Evolutionary conservation across 2,797 vertebrate genomes (phyloP).

Genomic region (Mormyrops boulengeri): DNA sequence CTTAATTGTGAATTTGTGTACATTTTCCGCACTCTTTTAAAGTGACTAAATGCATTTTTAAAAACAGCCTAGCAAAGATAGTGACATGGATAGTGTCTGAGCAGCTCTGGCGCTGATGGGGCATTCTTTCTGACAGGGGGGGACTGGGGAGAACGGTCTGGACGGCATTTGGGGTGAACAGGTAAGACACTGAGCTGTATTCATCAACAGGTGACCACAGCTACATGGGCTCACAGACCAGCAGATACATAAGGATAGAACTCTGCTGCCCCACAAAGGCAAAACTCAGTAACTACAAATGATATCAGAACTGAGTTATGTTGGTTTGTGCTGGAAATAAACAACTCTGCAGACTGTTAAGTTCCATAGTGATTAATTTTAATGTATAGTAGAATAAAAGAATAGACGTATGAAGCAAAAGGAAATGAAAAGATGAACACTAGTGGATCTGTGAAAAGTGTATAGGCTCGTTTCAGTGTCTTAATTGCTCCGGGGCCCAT

Average conservation of each 20-base stretch:
- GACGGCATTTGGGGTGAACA: slow-evolving; percentile 70
- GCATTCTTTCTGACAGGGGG: slow-evolving; percentile 56
- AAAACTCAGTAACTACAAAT: neutral
- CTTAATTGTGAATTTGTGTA: neutral
- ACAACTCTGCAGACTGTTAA: neutral
- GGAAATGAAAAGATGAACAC: neutral
- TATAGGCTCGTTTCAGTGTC: neutral
- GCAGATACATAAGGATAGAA: neutral
- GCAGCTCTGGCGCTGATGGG: neutral
- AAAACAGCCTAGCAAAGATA: neutral
- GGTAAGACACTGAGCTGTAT: slow-evolving; percentile 46
- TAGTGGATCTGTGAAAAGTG: neutral
- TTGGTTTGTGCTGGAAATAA: neutral
- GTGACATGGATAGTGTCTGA: neutral
- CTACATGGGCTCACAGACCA: neutral
- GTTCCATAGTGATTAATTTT: neutral
- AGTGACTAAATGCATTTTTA: neutral
- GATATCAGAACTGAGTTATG: neutral
- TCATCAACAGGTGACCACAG: neutral
- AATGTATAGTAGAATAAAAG: neutral
- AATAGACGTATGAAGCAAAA: neutral
- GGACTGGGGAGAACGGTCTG: slow-evolving; percentile 64
- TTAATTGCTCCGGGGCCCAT: neutral
- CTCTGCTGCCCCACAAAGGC: neutral
- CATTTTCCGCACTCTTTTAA: neutral